Evolutionary conservation across 2,113 vertebrate species (phyloP), one percentile per base, ranked within the genome.

Genomic region (Pelmatolapia mariae): DNA sequence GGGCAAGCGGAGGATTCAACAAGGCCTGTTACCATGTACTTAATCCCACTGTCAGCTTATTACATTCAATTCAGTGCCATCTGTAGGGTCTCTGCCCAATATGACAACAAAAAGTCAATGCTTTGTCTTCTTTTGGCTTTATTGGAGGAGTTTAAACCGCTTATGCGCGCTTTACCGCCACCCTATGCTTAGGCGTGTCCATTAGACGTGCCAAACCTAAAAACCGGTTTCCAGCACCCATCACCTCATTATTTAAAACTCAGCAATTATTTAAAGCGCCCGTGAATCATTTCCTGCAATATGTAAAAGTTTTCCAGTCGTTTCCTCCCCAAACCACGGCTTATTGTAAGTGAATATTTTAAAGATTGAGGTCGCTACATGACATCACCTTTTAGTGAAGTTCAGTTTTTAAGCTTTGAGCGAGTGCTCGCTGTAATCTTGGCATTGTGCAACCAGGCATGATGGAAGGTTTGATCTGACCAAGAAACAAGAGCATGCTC

Each of bases 1-100:
- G 52, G 92, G 93, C 93, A 22, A 40, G 94, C 26, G 93, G 93
- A 22, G 89, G 53, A 4, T 24, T 91, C 89, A 87, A 50, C 26
- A 71, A 36, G n/a, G n/a, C 88, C 83, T 40, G 90, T 86, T 90
- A 79, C 53, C 93, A 82, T 91, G 92, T 89, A 87, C 53, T 87
- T 94, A 92, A 83, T 63, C 56, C 59, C 90, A 94, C 73, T 90
- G 87, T 93, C 6, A 78, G 11, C 4, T 15, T 2, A 10, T 24
- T 6, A 52, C 5, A 66, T 0, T 16, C 1, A 38, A 5, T 3
- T 7, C 2, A 4, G 24, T 6, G 54, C 6, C 13, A 6, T 24
- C 18, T 12, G 38, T 24, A 53, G 12, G 10, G 8, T 16, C 1
- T 18, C 76, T 73, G 71, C 80, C 85, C 81, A 52, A 13, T 52